Conservation (phyloP, 2,797 vertebrate genomes). For the Cyclopterus lumpus region DNA sequence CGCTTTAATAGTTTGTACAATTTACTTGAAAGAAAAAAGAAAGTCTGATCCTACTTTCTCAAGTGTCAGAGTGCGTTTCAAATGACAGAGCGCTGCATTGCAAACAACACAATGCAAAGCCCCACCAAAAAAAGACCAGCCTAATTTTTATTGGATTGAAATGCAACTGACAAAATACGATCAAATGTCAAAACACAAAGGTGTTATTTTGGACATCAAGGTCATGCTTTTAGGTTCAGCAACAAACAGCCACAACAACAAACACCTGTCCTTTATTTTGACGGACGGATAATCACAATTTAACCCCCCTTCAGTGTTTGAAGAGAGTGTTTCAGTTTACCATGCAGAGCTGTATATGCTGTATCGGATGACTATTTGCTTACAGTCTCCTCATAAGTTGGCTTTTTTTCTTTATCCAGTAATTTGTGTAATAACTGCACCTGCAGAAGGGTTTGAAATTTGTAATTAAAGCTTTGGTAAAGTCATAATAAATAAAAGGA, state of each 20-base stretch:
- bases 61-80: background rate
- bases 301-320: background rate
- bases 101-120: background rate
- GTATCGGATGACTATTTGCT: background rate
- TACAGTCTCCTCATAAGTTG: background rate
- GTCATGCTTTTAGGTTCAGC: background rate
- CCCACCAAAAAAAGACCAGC: background rate
- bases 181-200: background rate
- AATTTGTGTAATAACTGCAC: background rate
- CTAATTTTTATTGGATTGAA: background rate
- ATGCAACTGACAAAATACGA: background rate
- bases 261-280: background rate
- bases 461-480: background rate
- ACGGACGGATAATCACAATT: background rate
- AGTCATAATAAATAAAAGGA: background rate
- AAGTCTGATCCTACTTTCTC: background rate
- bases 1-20: background rate
- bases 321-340: background rate
- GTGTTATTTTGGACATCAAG: background rate
- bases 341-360: background rate
- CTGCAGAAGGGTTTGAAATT: background rate
- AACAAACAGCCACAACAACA: background rate
- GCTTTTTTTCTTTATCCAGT: background rate
- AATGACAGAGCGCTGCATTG: background rate
- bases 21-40: background rate